These are phyloP conservation scores for Oreocharis arfaki DNA, from an alignment of 2,113 vertebrate genomes.

Conservation along the genomic window DNA sequence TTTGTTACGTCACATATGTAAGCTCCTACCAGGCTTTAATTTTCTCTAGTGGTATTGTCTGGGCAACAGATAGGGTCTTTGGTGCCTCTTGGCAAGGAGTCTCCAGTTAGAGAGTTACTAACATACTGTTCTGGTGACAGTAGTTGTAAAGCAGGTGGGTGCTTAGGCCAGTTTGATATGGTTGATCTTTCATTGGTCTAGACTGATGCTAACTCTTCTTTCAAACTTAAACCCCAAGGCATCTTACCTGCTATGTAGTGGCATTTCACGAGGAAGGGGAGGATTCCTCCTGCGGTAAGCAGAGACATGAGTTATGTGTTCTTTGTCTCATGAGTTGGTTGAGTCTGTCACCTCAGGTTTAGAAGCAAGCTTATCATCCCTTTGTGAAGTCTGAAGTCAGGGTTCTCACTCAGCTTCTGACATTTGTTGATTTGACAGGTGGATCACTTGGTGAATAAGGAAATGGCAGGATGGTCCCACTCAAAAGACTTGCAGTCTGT, in stretches of 20 bases:
- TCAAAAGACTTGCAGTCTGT: neutral
- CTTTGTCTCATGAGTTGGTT: neutral
- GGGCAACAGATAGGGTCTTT: neutral
- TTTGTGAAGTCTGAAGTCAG: neutral
- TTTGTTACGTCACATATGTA: rapidly evolving
- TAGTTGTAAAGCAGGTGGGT: neutral
- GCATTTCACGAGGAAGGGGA: neutral
- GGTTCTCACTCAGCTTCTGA: neutral
- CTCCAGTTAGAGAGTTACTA: neutral
- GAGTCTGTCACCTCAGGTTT: neutral
- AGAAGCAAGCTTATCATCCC: neutral
- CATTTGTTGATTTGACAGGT: neutral
- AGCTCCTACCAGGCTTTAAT: neutral
- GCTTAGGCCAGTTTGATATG: neutral
- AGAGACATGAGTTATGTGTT: neutral
- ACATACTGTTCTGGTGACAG: neutral
- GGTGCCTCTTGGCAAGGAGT: neutral
- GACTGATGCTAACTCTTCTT: neutral
- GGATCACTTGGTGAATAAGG: neutral
- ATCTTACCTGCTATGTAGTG: rapidly evolving
- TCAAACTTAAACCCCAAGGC: neutral
- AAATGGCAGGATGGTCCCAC: neutral
- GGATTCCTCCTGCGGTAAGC: neutral
- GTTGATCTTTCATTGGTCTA: neutral
- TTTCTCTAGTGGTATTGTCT: neutral